Evolutionary conservation across 2,113 vertebrate species (phyloP), one percentile per base, ranked within the genome.

Genomic region (Bujurquina vittata): DNA sequence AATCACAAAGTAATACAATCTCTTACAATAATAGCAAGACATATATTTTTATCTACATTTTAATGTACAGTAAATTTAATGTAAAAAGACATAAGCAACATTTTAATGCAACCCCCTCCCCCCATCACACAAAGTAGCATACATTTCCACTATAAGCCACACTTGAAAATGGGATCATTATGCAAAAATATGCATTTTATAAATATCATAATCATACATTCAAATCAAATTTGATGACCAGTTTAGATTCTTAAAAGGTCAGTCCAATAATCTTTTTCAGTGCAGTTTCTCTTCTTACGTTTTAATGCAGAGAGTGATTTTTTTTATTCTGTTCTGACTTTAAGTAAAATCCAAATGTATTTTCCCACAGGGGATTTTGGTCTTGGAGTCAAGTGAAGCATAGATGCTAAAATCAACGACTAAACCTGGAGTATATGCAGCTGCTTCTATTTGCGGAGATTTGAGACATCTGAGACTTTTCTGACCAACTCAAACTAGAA

Each of bases 1-100:
- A 58, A 35, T 65, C 61, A 63, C 86, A 84, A 80, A 92, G 89
- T 82, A 88, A 94, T 91, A 85, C 91, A 94, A 86, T 95, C 91
- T 91, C 89, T 77, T 22, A 84, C 59, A 80, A 87, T 74, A 83
- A 9, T 4, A 49, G 12, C 55, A 80, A 78, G 59, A 79, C 22
- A 84, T 46, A 69, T 57, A 78, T 57, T 85, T 49, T 31, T 52
- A 72, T 52, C 65, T 87, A 77, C 91, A 58, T 78, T 79, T 90
- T 87, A 75, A 89, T 88, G 52, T 79, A 65, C 31, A 54, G 26
- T 33, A 52, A 54, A 18, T 18, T 4, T 20, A 43, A 40, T 20
- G 5, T 84, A 69, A 79, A 63, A 22, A 75, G 61, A 84, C 79
- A 87, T 60, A 59, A 80, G 77, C 77, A 87, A 77, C 75, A 77